Conservation (phyloP, 2,797 vertebrate species). For the Channallabes apus region DNA sequence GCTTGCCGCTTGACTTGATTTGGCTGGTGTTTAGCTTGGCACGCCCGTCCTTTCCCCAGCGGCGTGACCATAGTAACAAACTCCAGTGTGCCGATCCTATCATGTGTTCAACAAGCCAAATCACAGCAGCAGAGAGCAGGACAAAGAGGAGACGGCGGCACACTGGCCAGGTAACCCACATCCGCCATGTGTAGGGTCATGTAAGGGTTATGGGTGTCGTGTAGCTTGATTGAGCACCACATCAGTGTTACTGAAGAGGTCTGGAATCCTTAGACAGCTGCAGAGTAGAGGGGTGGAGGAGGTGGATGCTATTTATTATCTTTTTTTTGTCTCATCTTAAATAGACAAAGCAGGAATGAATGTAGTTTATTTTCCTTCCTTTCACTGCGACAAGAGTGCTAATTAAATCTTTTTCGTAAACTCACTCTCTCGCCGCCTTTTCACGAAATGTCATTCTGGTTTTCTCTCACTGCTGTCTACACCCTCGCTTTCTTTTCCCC, state of each 20-base stretch:
- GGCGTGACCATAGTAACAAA: conserved; percentile 54
- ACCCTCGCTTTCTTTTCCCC: background rate
- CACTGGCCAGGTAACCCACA: background rate
- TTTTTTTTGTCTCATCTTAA: background rate
- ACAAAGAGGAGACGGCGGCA: background rate
- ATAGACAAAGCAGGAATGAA: background rate
- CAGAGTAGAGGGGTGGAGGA: background rate
- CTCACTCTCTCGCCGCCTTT: background rate
- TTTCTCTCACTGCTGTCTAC: background rate
- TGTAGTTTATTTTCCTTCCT: conserved; percentile 35
- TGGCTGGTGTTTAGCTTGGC: conserved; percentile 26
- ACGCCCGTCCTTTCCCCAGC: background rate
- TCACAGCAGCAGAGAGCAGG: conserved; percentile 11
- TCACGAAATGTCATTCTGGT: conserved; percentile 1
- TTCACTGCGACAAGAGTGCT: conserved; percentile 49
- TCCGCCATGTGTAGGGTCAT: background rate
- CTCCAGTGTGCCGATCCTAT: conserved; percentile 23
- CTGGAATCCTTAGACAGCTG: background rate
- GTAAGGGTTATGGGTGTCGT: background rate
- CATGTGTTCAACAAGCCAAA: conserved; percentile 31
- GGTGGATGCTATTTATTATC: conserved; percentile 22
- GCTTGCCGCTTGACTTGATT: background rate
- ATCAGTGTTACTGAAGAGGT: background rate
- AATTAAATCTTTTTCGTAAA: conserved; percentile 50
- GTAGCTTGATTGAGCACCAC: background rate